Conservation (phyloP, 2,797 vertebrate genomes). For the Notoglanidium macrostoma region DNA sequence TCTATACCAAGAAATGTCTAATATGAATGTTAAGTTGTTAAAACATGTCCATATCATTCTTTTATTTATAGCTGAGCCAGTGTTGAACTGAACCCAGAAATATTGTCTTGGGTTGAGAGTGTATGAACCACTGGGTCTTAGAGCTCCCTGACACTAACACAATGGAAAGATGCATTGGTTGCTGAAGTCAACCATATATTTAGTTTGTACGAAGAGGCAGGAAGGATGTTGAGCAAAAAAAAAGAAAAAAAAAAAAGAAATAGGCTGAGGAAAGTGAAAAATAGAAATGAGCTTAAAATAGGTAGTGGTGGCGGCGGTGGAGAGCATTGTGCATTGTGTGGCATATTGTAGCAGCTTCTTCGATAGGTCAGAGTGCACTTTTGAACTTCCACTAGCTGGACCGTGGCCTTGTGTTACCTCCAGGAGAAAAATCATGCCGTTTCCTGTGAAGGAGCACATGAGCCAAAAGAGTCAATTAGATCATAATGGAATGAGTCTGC, state of each 20-base stretch:
- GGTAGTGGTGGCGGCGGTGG: conserved; percentile 28
- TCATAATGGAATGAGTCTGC: conserved; percentile 59
- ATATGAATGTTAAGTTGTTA: not conserved
- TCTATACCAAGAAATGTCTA: not conserved
- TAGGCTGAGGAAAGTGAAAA: conserved; percentile 55
- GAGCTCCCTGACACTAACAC: conserved; percentile 50
- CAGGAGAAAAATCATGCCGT: conserved; percentile 59
- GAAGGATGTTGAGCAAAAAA: conserved; percentile 56
- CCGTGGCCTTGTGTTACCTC: conserved; percentile 38
- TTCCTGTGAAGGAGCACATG: conserved; percentile 59
- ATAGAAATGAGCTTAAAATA: conserved; percentile 54
- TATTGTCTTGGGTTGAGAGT: conserved; percentile 43
- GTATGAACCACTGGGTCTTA: conserved; percentile 44
- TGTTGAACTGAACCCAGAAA: conserved; percentile 37
- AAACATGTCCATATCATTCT: not conserved
- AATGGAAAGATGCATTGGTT: conserved; percentile 58
- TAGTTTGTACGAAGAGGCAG: conserved; percentile 49
- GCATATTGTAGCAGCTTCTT: conserved; percentile 36
- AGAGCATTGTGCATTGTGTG: conserved; percentile 47
- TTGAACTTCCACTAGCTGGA: conserved; percentile 67
- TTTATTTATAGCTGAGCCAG: conserved; percentile 6
- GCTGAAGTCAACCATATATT: conserved; percentile 65
- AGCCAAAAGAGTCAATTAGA: conserved; percentile 55
- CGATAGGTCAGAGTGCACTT: conserved; percentile 69
- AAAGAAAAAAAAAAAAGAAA: not conserved